phyloP scores from a whole-genome alignment of 2,113 vertebrate genomes.

The Gobiocypris rarus region DNA sequence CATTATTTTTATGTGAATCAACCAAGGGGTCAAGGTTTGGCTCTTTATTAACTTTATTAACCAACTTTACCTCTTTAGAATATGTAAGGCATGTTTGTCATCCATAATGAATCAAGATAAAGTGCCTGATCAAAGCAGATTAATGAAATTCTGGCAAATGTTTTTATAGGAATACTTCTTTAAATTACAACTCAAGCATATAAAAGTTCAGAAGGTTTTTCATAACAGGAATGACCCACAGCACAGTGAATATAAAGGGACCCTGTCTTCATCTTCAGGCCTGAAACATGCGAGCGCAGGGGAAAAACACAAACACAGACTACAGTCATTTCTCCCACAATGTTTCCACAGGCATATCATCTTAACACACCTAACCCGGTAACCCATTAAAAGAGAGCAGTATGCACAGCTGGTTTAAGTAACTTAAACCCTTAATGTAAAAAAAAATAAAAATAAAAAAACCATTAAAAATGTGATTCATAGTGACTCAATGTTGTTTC shows the following conservation, averaged over 20 bases:
- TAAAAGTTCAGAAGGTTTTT: not conserved
- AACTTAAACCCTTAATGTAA: conserved; percentile 10
- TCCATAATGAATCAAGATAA: not conserved
- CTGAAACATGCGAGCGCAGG: not conserved
- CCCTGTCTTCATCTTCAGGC: not conserved
- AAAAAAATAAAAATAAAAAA: not conserved
- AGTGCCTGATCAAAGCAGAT: not conserved
- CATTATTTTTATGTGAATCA: not conserved
- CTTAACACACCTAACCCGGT: conserved; percentile 17
- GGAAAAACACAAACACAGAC: not conserved
- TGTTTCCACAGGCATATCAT: conserved; percentile 18
- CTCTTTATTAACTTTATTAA: not conserved
- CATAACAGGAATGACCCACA: not conserved
- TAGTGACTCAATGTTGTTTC: conserved; percentile 37
- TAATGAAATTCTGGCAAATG: not conserved
- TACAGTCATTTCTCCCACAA: not conserved
- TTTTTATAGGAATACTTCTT: not conserved
- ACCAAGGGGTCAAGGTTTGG: not conserved
- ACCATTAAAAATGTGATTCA: conserved; percentile 32
- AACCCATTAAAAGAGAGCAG: not conserved
- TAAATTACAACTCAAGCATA: not conserved
- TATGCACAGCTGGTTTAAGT: conserved; percentile 20
- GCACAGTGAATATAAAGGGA: not conserved
- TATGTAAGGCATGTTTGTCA: not conserved
- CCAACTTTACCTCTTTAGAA: not conserved